Base-by-base conservation (phyloP, 2,113 vertebrate species). In the Dinomys branickii region DNA sequence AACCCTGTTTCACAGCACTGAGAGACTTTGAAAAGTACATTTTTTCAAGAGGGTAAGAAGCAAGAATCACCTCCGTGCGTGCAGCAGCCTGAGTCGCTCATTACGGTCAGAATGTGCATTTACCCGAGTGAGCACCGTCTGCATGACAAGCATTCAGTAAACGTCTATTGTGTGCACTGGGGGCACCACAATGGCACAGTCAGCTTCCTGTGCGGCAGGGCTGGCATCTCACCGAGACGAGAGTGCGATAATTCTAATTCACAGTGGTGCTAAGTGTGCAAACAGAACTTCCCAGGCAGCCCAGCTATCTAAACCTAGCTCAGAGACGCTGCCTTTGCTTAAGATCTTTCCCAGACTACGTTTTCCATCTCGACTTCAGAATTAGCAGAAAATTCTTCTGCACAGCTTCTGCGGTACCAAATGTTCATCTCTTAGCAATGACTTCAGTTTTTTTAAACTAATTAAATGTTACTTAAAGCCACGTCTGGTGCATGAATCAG, bases 91-190 rank as follows among this genome's bases (percentile, higher is more conserved):
- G 50, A 54, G n/a, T 87, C 67, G 75, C 22, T 81, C 87, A 90
- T 91, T 94, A 93, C 44, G 22, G 38, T 90, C 84, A 85, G 63
- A 96, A 90, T 63, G 59, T 83, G 16, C 71, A 77, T 71, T 93
- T 97, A 97, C 54, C 81, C 85, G 94, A 90, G 96, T 84, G 87
- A 97, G 58, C 69, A 71, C 73, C 4, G 0, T 85, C 88, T 89
- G 71, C 81, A 81, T 85, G 80, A 86, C 50, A 96, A 92, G 92
- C 86, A 77, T 75, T 82, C 93, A 94, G 63, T 87, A 94, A 89
- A 85, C 33, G 81, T 58, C 80, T 85, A 56, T 73, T 95, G 26
- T 95, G 26, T 77, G 59, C 87, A 9, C 89, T 61, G 87, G 86
- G 41, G 50, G 89, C 14, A 44, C 35, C 94, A 59, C 85, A 73